A percentile compares a stretch with the other conserved stretches of the same genome.
Evolutionary conservation across 2,797 vertebrate species (phyloP).

Genomic region (Tauraco hartlaubi): DNA sequence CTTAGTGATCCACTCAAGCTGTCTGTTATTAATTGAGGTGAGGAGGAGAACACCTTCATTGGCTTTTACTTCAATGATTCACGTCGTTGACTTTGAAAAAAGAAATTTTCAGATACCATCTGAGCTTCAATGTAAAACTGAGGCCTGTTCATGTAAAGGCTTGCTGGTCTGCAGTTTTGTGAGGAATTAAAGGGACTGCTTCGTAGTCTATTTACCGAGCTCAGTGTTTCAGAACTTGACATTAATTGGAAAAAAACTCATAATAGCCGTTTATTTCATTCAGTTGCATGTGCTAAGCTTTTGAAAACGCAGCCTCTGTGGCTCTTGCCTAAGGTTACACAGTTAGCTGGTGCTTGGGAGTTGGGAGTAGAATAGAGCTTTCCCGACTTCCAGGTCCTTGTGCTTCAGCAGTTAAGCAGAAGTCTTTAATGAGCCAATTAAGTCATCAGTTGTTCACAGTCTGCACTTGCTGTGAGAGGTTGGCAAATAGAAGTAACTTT

Average conservation of each 20-base stretch:
- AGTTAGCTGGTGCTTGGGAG: background rate
- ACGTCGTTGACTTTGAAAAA: background rate
- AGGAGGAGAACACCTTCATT: background rate
- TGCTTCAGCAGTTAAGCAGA: slow-evolving; percentile 46
- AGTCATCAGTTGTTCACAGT: slow-evolving; percentile 58
- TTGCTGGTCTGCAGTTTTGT: background rate
- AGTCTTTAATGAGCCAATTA: slow-evolving; percentile 70
- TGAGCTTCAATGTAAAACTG: background rate
- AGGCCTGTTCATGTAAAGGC: background rate
- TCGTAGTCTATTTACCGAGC: background rate
- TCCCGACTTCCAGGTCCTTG: slow-evolving; percentile 3
- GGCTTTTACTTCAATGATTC: background rate
- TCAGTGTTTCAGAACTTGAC: background rate
- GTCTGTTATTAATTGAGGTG: background rate
- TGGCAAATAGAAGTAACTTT: slow-evolving; percentile 59
- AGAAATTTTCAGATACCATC: background rate
- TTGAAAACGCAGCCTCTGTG: background rate
- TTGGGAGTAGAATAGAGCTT: background rate
- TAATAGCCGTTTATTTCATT: background rate
- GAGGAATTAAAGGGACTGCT: background rate
- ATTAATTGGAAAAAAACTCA: background rate
- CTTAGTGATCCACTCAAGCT: background rate
- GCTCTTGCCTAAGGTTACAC: background rate
- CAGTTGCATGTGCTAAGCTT: background rate
- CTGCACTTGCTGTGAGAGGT: slow-evolving; percentile 32